Conservation (phyloP, 1,140 invertebrate species). For the Drosophila subpulchrella region DNA sequence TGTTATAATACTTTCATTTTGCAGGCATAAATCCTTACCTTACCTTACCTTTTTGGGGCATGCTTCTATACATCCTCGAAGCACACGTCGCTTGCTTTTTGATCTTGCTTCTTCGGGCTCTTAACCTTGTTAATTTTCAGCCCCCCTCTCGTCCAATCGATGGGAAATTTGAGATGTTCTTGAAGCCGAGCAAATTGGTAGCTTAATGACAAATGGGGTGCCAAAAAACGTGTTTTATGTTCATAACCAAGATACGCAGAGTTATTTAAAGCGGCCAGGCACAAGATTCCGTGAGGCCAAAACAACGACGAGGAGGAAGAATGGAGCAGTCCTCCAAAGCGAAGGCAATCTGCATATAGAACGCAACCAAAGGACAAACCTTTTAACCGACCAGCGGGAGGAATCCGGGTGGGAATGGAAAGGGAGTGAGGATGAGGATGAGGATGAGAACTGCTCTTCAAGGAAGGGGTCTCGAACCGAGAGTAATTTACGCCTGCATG, state of each 20-base stretch:
- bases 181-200: constrained; percentile 61
- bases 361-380: constrained; percentile 66
- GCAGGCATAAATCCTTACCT: background rate
- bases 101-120: constrained; percentile 8
- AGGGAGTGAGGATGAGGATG: too few species aligned
- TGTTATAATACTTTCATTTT: background rate
- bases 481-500: constrained; percentile 77
- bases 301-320: constrained; percentile 5
- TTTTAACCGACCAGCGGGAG: constrained; percentile 50
- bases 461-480: constrained; percentile 32
- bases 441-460: background rate
- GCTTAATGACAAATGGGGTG: constrained; percentile 77
- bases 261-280: constrained; percentile 48
- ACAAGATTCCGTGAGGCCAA: constrained; percentile 26
- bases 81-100: constrained; percentile 17
- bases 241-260: constrained; percentile 43
- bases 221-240: constrained; percentile 59
- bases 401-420: constrained; percentile 13
- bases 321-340: constrained; percentile 4
- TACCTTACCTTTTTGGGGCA: background rate
- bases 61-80: constrained; percentile 10
- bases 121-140: constrained; percentile 17
- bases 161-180: constrained; percentile 58
- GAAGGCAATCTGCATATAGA: constrained; percentile 72
- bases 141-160: background rate